A percentile compares a stretch with the other conserved stretches of the same genome.
Evolutionary conservation across 64 coral and sea anemone genomes (phyloP).

Genomic region (Porites lutea): DNA sequence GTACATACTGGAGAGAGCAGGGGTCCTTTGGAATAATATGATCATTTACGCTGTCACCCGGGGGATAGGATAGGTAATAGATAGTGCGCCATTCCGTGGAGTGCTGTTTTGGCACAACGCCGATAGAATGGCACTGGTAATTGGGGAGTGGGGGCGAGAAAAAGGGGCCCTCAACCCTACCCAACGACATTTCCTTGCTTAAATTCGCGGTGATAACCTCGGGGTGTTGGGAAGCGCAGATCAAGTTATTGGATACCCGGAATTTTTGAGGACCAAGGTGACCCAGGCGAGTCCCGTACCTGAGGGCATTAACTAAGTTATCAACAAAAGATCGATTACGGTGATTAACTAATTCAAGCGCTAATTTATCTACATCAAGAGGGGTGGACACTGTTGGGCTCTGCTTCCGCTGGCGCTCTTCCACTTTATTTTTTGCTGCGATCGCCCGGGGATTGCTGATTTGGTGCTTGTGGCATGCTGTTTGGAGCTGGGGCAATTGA

Average conservation of each 20-base stretch:
- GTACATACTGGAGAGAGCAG: too few relatives aligned
- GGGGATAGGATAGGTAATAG: not conserved
- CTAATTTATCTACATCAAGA: not conserved
- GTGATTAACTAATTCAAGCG: not conserved
- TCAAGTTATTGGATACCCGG: not conserved
- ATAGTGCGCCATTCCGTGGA: conserved; percentile 1
- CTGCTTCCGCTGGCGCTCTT: not conserved
- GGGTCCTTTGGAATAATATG: too few relatives aligned
- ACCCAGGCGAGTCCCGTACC: not conserved
- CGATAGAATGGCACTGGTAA: too few relatives aligned
- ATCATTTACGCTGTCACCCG: not conserved
- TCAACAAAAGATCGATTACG: not conserved
- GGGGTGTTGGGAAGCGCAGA: not conserved
- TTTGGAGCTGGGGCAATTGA: not conserved
- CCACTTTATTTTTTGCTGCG: conserved; percentile 7
- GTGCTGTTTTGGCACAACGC: too few relatives aligned
- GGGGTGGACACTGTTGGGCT: not conserved
- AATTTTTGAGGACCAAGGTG: not conserved
- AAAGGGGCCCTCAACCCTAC: too few relatives aligned
- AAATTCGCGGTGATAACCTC: too few relatives aligned
- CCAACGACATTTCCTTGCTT: not conserved
- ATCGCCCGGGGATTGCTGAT: not conserved
- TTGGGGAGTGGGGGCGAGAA: too few relatives aligned
- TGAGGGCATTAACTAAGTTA: not conserved
- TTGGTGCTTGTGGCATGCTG: not conserved